Evolutionary conservation across 2,113 vertebrate genomes (phyloP).

Genomic region (Indicator maculatus): DNA sequence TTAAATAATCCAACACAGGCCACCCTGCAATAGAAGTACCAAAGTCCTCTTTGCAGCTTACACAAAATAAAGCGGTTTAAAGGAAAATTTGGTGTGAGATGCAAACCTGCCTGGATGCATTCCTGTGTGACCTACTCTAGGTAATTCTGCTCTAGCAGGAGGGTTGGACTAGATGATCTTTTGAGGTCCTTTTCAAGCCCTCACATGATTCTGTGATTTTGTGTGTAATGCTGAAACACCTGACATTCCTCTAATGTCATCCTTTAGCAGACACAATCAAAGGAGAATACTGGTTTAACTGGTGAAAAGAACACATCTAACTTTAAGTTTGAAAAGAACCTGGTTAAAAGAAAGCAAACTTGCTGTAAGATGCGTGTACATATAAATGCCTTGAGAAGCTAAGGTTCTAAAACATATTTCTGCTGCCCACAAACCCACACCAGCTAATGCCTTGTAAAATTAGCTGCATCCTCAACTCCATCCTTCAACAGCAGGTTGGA

Average conservation of each 20-base stretch:
- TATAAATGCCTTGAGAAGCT: background rate
- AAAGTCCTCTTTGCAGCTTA: background rate
- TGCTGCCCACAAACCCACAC: background rate
- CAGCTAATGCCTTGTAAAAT: background rate
- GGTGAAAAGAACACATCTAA: background rate
- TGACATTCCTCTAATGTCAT: background rate
- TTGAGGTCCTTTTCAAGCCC: too few relatives aligned
- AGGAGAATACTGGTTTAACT: background rate
- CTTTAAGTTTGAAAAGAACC: background rate
- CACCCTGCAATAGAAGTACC: background rate
- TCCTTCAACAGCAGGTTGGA: conserved; percentile 21
- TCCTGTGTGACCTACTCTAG: too few relatives aligned
- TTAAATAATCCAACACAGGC: background rate
- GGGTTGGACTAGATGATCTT: too few relatives aligned
- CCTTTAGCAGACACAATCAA: background rate
- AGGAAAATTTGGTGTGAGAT: background rate
- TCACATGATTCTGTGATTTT: too few relatives aligned
- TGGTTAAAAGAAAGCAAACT: background rate
- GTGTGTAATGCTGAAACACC: background rate
- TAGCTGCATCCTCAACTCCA: background rate
- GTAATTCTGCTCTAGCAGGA: too few relatives aligned
- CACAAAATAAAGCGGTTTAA: background rate
- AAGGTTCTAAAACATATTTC: background rate
- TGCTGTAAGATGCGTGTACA: background rate
- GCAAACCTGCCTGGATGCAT: too few relatives aligned